Evolutionary conservation across 2,888 invertebrate species (phyloP).

Genomic region (Patella ulyssiponensis): DNA sequence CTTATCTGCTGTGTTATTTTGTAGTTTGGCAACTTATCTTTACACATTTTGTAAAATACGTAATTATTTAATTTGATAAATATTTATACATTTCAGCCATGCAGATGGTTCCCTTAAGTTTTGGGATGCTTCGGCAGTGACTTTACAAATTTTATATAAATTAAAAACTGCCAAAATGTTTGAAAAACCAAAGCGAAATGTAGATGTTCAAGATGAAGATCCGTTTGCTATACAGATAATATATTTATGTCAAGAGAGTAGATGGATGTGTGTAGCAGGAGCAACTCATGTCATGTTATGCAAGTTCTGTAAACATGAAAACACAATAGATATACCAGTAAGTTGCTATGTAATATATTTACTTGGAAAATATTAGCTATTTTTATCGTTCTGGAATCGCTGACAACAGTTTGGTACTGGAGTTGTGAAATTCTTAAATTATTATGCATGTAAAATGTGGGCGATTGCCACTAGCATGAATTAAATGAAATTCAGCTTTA

Average conservation of each 20-base stretch:
- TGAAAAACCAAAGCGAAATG: slow-evolving; percentile 78
- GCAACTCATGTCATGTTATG: slow-evolving; percentile 95
- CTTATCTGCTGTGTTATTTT: too few relatives aligned
- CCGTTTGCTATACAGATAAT: slow-evolving; percentile 92
- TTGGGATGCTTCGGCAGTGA: slow-evolving; percentile 97
- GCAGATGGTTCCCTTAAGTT: slow-evolving; percentile 99
- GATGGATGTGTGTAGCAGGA: slow-evolving; percentile 90
- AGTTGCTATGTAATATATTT: slow-evolving; percentile 36
- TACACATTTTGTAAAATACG: too few relatives aligned
- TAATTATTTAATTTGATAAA: too few relatives aligned
- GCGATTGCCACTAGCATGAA: too few relatives aligned
- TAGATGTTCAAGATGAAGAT: slow-evolving; percentile 78
- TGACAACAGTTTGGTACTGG: neutral
- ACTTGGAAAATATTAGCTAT: neutral
- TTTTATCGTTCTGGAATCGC: neutral
- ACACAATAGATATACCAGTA: slow-evolving; percentile 74
- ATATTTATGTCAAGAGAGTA: slow-evolving; percentile 93
- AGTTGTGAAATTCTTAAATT: neutral
- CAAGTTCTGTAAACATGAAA: slow-evolving; percentile 94
- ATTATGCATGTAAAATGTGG: neutral
- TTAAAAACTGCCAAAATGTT: slow-evolving; percentile 95
- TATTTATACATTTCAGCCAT: slow-evolving; percentile 79
- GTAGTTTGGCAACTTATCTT: too few relatives aligned
- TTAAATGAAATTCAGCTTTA: too few relatives aligned
- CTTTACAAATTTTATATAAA: slow-evolving; percentile 96